Evolutionary conservation across 2,888 invertebrate species (phyloP), one percentile per base, ranked within the genome.

Genomic region (Tenthredo mesomela): DNA sequence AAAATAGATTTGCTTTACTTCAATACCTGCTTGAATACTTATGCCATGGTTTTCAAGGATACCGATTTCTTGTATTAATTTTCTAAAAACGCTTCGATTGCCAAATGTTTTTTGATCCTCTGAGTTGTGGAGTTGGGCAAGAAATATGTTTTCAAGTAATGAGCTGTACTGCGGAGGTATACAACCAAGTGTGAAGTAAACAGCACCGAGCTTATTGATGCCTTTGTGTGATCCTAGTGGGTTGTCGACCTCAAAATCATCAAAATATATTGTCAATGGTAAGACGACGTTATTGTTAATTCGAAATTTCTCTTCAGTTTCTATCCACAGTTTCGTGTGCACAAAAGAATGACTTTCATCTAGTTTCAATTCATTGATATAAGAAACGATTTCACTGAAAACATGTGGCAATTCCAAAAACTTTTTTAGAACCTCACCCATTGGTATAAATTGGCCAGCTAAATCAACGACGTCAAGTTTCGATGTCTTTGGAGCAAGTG

Each of bases 231-330:
- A 84, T n/a, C 86, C 86, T 12, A 88, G 84, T 12, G 86, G 85
- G 61, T 89, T 88, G 71, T 88, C 88, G 10, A 89, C 86, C 71
- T 88, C 87, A 67, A 88, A 84, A 40, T 89, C 88, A 43, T 88
- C 88, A 71, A 86, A 86, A 80, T 84, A 88, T 9, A 87, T 12
- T 25, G 84, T 70, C 7, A 88, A 21, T 9, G 86, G 85, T 67
- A 87, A 58, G 15, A 87, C 86, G 25, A 85, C 15, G 29, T 70
- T 86, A 43, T 58, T 80, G 1, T 54, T 43, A 84, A 82, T 37
- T 18, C 18, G 33, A 67, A 67, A 80, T 50, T 84, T 87, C 10
- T 67, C 15, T 84, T 87, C 82, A 70, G 85, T 73, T 29, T 25
- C 15, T 78, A 82, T 65, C 82, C 85, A 87, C 2, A 87, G 5